These are phyloP conservation scores for Mohoua ochrocephala DNA, from an alignment of 2,113 vertebrate species.

Conservation along the genomic window DNA sequence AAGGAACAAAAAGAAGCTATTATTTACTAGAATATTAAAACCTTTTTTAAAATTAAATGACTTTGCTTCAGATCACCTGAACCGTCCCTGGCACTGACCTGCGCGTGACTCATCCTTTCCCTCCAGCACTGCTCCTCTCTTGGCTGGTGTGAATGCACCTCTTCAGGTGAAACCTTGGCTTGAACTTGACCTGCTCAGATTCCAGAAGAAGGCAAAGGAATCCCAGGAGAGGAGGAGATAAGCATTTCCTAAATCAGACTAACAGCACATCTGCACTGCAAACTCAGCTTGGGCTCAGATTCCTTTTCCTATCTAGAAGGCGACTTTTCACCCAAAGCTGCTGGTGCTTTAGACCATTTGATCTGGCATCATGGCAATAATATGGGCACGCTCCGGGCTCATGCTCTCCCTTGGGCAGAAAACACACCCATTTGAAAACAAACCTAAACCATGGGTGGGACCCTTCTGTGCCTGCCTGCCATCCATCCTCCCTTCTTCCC, in stretches of 20 bases:
- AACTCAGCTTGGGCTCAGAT: neutral
- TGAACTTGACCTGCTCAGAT: neutral
- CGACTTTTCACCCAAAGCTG: neutral
- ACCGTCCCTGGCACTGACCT: neutral
- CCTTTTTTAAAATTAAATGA: accelerated
- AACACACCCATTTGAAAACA: neutral
- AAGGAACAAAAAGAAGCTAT: neutral
- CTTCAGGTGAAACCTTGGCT: neutral
- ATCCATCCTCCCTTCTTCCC: neutral
- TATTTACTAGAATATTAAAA: neutral
- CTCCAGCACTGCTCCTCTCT: neutral
- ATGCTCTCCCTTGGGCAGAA: neutral
- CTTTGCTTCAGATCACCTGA: neutral
- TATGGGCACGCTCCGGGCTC: neutral
- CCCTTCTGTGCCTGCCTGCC: neutral
- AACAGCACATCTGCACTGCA: neutral
- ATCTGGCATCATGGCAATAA: neutral
- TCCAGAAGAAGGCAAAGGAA: neutral
- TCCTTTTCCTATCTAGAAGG: neutral
- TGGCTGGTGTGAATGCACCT: neutral
- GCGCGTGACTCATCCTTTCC: neutral
- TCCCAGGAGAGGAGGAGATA: neutral
- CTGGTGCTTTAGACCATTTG: neutral
- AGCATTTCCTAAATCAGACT: neutral
- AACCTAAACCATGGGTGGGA: neutral